Evolutionary conservation across 2,888 invertebrate species (phyloP).

Genomic region (Nomada lathburiana): DNA sequence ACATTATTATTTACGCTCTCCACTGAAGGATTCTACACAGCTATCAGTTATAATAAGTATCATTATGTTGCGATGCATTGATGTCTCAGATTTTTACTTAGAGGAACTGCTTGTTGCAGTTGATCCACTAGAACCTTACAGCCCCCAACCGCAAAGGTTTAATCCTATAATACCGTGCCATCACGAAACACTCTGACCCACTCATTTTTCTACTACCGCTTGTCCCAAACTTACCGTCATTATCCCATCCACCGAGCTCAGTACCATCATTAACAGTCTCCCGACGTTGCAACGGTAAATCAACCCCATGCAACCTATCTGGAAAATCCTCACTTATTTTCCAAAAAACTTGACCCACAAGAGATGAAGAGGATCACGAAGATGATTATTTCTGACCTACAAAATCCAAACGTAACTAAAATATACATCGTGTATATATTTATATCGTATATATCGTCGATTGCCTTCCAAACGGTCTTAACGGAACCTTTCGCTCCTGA

Average conservation of each 20-base stretch:
- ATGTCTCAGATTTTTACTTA: not conserved
- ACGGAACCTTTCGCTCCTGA: no score
- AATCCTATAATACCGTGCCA: slow-evolving; percentile 24
- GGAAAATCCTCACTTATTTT: not conserved
- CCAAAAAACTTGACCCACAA: not conserved
- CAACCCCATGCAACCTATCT: no score
- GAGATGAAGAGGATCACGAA: not conserved
- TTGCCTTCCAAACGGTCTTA: no score
- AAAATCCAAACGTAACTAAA: not conserved
- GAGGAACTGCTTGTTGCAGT: not conserved
- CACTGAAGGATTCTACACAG: no score
- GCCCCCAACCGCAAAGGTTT: slow-evolving; percentile 20
- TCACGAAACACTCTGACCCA: slow-evolving; percentile 10
- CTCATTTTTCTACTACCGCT: slow-evolving; percentile 12
- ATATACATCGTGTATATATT: no score
- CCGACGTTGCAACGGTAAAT: not conserved
- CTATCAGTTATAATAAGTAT: no score
- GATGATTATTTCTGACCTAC: not conserved
- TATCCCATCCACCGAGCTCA: slow-evolving; percentile 1
- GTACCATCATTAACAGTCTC: not conserved
- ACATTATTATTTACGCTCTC: no score
- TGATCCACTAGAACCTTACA: not conserved
- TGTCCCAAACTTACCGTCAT: slow-evolving; percentile 8
- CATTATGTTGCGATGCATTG: not conserved
- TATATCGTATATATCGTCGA: no score